Evolutionary conservation across 2,888 invertebrate species (phyloP), one percentile per base, ranked within the genome.

Genomic region (Drosophila nr. medialis): DNA sequence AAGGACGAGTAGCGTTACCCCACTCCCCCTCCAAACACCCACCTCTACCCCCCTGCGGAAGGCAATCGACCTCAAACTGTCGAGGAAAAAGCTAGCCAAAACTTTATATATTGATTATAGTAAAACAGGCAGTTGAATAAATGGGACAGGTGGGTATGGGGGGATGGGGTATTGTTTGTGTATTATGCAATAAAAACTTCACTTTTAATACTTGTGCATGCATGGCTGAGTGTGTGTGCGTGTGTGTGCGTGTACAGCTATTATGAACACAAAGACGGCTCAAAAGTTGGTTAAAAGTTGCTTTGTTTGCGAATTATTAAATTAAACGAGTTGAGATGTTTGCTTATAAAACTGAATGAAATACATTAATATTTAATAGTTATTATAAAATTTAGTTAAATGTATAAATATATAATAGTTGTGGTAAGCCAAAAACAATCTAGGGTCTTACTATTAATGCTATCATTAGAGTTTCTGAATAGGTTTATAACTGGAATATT

Each of bases 11-110:
- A 15, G 15, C 45, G 4, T 15, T 24, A 8, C 45, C 4, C 24
- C 24, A 15, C 13, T 0, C 7, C 15, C n/a, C 15, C 15, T 4
- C 4, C 24, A 7, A 8, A 2, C 7, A 32, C 13, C 15, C 7
- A 45, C 15, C 15, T 4, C 32, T n/a, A 36, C 54, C 18, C 5
- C 10, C 10, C 5, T n/a, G 21, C 58, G 45, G 56, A 56, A 54
- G 77, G 77, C 74, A 77, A 69, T 77, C 69, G 58, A 69, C 77
- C 77, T 67, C 78, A 74, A 61, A 24, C 45, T 24, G 21, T 15
- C 15, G 15, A 67, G 67, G 42, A 49, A 49, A 27, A 30, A n/a
- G 51, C 40, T 38, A 59, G 40, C 50, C 66, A 60, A 67, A 67
- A 55, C 62, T 58, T 64, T 61, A 29, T 42, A 61, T 74, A 75